Percentiles rank a stretch among this genome's conserved stretches.
phyloP scores from a whole-genome alignment of 2,888 invertebrate genomes.

The Meghimatium bilineatum region DNA sequence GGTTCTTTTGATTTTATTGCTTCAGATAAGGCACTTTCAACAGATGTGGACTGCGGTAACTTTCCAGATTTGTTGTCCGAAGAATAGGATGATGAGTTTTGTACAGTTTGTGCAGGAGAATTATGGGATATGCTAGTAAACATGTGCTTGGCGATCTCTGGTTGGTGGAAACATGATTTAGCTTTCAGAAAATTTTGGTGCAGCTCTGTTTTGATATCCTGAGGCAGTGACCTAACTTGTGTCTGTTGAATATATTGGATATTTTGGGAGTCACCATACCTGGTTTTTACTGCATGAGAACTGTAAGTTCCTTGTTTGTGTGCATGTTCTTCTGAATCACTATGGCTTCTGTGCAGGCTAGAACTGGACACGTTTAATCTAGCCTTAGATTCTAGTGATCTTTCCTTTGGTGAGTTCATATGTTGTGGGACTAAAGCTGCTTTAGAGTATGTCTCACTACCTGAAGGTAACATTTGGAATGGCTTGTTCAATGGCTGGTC shows the following conservation, averaged over 20 bases:
- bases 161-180: slow-evolving; percentile 38
- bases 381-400: neutral
- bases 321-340: slow-evolving; percentile 47
- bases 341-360: slow-evolving; percentile 50
- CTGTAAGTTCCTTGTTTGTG: slow-evolving; percentile 43
- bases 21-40: slow-evolving; percentile 3
- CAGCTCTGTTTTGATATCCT: slow-evolving; percentile 11
- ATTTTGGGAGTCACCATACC: neutral
- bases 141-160: neutral
- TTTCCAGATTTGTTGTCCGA: neutral
- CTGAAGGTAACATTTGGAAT: neutral
- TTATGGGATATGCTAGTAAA: neutral
- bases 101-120: neutral
- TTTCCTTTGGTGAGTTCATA: neutral
- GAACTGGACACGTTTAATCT: slow-evolving; percentile 33
- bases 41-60: neutral
- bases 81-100: neutral
- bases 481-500: neutral
- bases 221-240: neutral
- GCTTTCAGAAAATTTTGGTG: slow-evolving; percentile 38
- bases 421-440: neutral
- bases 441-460: neutral
- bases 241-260: neutral
- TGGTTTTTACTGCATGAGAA: slow-evolving; percentile 4
- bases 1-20: neutral